These are phyloP conservation scores for Cheirogaleus major DNA, from an alignment of 2,797 vertebrate genomes.

Conservation along the genomic window DNA sequence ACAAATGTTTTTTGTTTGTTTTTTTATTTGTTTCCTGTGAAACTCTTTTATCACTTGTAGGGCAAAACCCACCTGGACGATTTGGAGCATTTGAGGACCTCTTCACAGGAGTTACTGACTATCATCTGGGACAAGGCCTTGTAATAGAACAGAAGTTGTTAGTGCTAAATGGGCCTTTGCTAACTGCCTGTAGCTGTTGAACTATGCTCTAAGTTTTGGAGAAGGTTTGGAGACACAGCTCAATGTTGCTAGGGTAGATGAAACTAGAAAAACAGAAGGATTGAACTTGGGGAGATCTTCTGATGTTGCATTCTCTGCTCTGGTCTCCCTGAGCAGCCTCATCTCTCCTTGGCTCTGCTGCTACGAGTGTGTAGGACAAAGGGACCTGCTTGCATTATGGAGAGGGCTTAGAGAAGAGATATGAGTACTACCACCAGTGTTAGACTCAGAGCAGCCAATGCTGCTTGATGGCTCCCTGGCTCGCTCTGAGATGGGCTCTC, in stretches of 20 bases:
- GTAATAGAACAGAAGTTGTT: not conserved
- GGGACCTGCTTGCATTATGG: no score
- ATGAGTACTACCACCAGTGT: fast-evolving
- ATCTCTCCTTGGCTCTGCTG: not conserved
- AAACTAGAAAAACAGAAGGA: not conserved
- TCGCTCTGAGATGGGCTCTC: not conserved
- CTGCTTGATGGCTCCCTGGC: not conserved
- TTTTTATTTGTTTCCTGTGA: not conserved
- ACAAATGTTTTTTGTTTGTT: not conserved
- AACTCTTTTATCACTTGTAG: not conserved
- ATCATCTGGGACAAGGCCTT: not conserved
- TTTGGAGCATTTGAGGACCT: not conserved
- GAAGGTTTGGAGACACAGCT: not conserved
- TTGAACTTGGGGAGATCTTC: not conserved
- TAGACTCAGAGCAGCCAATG: not conserved
- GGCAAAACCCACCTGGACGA: not conserved
- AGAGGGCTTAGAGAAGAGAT: not conserved
- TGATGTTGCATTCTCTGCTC: not conserved
- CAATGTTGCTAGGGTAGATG: not conserved
- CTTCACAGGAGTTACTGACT: not conserved
- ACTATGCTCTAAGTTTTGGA: not conserved
- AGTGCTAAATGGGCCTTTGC: not conserved
- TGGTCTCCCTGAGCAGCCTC: not conserved
- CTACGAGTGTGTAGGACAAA: no score
- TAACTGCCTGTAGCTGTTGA: not conserved